Base-by-base conservation (phyloP, 2,888 invertebrate species). In the Chalcis sispes region DNA sequence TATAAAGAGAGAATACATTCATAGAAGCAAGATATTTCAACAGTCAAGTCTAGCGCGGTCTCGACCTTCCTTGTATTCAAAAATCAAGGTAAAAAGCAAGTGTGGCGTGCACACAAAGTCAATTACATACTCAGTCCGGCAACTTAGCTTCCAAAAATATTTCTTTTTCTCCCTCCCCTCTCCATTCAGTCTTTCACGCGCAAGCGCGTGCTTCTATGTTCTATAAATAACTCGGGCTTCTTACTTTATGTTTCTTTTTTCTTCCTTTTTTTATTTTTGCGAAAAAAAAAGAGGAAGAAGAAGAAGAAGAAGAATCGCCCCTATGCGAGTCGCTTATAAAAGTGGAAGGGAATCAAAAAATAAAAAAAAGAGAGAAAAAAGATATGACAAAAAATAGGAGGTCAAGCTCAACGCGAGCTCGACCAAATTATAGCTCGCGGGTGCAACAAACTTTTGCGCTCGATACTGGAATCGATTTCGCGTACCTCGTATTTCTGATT, bases 391-490 rank as follows among this genome's bases (percentile, higher is more conserved):
- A n/a, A n/a, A 10, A 7, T 13, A 10, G 20, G 15, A 20, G 4
- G 4, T 20, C 2, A 23, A 54, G 15, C 2, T 13, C 54, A 13
- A 50, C 27, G 54, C 54, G 29, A 15, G 54, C 15, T 27, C 0
- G 27, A 4, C 36, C 36, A 7, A 7, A 10, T 7, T 36, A 36
- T 36, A 36, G 36, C 36, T 23, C 42, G 42, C 42, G 40, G 42
- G 61, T 61, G 61, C 61, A 61, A 61, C 42, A 40, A 61, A 61
- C 61, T 61, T 40, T 54, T 25, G 27, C 15, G n/a, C n/a, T n/a
- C n/a, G n/a, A n/a, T n/a, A n/a, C n/a, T n/a, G n/a, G n/a, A n/a
- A n/a, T n/a, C n/a, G n/a, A n/a, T n/a, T n/a, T n/a, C n/a, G n/a
- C n/a, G n/a, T n/a, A n/a, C n/a, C n/a, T n/a, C n/a, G n/a, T n/a